Evolutionary conservation across 2,113 vertebrate species (phyloP), one percentile per base, ranked within the genome.

Genomic region (Collichthys lucidus): DNA sequence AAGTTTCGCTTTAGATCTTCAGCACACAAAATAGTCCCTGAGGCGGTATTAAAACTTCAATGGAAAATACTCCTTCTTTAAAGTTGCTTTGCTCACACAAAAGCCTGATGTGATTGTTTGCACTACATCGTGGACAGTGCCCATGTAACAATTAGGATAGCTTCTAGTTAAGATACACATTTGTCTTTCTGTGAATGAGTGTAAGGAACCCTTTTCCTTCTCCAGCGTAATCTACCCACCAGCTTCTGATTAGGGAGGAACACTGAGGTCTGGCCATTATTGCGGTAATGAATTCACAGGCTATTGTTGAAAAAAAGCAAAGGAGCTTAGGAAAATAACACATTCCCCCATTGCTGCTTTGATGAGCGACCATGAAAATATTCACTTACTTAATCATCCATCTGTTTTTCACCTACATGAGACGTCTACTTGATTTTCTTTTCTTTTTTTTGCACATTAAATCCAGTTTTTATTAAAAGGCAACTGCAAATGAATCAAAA

Each of bases 321-420:
- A 86, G 59, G 53, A 71, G 67, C 69, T 63, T 67, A 85, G 49
- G 59, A 4, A 31, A 85, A 79, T 85, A 80, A 84, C 72, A 75
- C 52, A 46, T 79, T 46, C 31, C 53, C 12, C 49, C 14, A 46
- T 62, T 14, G 26, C 53, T 60, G 66, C 82, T 81, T 82, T 68
- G 66, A 70, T 44, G 73, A 77, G 68, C 61, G 63, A 24, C 75
- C 46, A 76, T 64, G 47, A 67, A 85, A 85, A 83, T 50, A 59
- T 66, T 57, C 42, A 29, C 55, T 80, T 74, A 83, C 20, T 55
- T 61, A 77, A 85, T 75, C 71, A 53, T 60, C 50, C 40, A 72
- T 84, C 40, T 73, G 52, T 79, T 75, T 26, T 67, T 70, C 73
- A 77, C 62, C 61, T 76, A 5, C 35, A 65, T 5, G 2, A 49